Percentiles rank a stretch among this genome's conserved stretches.
These are phyloP conservation scores for Nesidiocoris tenuis DNA, from an alignment of 2,888 invertebrate species.

Conservation along the genomic window DNA sequence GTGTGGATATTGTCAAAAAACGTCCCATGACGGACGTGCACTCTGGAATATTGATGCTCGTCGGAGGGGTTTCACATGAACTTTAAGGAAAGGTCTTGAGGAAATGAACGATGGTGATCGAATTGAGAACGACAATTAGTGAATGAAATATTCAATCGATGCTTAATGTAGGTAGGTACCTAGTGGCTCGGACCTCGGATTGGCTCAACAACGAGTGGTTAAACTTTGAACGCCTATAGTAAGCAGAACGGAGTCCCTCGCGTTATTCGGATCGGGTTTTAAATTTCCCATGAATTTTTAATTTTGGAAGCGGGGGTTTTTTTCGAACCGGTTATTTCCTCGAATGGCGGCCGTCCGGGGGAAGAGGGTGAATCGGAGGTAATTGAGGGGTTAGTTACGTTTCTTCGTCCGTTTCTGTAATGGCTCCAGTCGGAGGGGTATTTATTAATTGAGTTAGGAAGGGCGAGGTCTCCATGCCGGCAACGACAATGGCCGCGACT, in stretches of 20 bases:
- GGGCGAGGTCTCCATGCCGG: slow-evolving; percentile 33
- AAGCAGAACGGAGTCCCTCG: background rate
- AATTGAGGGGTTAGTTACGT: background rate
- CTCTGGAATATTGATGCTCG: too few species aligned
- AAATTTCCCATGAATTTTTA: background rate
- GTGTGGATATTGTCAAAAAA: too few species aligned
- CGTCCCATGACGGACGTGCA: too few species aligned
- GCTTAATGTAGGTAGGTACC: background rate
- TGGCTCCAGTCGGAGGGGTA: slow-evolving; percentile 25
- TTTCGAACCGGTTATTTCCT: background rate
- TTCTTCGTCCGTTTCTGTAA: slow-evolving; percentile 7
- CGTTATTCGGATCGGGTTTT: background rate
- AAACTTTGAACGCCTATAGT: background rate
- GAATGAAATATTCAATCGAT: background rate
- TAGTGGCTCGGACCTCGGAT: too few species aligned
- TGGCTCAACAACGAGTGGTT: background rate
- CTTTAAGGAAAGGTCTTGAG: too few species aligned
- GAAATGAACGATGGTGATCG: background rate
- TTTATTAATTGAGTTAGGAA: slow-evolving; percentile 40
- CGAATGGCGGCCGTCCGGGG: background rate
- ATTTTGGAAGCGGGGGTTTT: background rate
- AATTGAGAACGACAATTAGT: background rate
- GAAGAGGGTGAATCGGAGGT: background rate
- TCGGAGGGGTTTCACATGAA: too few species aligned
- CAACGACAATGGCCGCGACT: slow-evolving; percentile 36